Evolutionary conservation across 2,113 vertebrate species (phyloP).

Genomic region (Enhydra lutris): DNA sequence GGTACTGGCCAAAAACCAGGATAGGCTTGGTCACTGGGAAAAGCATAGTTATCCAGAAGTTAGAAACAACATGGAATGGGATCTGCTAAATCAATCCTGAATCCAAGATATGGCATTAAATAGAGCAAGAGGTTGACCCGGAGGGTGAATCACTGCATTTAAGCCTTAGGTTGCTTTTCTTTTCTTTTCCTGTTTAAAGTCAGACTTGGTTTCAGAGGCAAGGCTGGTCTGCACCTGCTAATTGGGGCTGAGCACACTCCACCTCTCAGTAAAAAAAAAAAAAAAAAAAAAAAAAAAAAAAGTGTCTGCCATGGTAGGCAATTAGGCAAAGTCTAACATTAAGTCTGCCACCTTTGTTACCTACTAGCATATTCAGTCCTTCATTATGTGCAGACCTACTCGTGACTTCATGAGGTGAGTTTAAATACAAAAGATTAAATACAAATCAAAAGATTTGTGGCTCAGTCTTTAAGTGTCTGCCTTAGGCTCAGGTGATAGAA

Average conservation of each 20-base stretch:
- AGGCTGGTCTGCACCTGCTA: not conserved
- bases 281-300: not conserved
- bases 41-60: not conserved
- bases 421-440: not conserved
- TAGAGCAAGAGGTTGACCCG: not conserved
- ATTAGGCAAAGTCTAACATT: not conserved
- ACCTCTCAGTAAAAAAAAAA: too few relatives aligned
- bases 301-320: accelerated
- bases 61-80: not conserved
- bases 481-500: too few relatives aligned
- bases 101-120: not conserved
- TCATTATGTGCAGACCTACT: not conserved
- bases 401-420: not conserved
- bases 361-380: not conserved
- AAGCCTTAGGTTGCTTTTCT: not conserved
- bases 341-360: not conserved
- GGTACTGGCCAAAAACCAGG: not conserved
- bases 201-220: not conserved
- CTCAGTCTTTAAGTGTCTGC: too few relatives aligned
- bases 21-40: not conserved
- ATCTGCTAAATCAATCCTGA: not conserved
- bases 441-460: too few relatives aligned
- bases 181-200: not conserved
- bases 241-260: not conserved
- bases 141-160: not conserved